Evolutionary conservation across 2,888 invertebrate species (phyloP).

Genomic region (Barypeithes pellucidus): DNA sequence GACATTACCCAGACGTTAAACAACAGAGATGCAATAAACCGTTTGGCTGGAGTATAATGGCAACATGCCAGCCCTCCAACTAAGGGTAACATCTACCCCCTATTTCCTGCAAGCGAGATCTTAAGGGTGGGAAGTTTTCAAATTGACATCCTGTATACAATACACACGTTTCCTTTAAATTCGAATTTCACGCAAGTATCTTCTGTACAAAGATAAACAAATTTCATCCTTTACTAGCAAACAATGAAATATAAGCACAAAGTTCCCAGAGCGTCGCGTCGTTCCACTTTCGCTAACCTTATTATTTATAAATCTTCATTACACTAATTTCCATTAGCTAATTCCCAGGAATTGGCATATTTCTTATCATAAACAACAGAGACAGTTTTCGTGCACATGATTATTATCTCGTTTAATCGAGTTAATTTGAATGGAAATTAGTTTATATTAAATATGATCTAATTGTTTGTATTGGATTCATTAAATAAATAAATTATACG

Average conservation of each 20-base stretch:
- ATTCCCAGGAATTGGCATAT: background rate
- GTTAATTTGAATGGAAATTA: too few species aligned
- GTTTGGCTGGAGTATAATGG: too few species aligned
- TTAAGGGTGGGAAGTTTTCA: too few species aligned
- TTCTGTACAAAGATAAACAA: background rate
- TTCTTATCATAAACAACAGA: background rate
- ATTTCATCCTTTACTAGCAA: background rate
- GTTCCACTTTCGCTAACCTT: background rate
- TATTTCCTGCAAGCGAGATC: too few species aligned
- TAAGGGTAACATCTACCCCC: too few species aligned
- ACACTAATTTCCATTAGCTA: background rate
- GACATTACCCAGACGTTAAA: too few species aligned
- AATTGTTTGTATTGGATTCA: too few species aligned
- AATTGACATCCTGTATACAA: too few species aligned
- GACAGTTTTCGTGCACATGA: background rate
- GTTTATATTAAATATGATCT: too few species aligned
- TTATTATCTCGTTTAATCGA: background rate
- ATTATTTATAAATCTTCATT: conserved; percentile 6
- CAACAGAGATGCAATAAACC: too few species aligned
- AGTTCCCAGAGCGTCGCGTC: conserved; percentile 3
- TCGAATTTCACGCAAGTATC: background rate
- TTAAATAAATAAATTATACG: too few species aligned
- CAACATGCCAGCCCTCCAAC: too few species aligned
- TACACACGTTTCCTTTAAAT: background rate
- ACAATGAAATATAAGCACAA: conserved; percentile 10